Evolutionary conservation across 2,797 vertebrate species (phyloP), one percentile per base, ranked within the genome.

Genomic region (Sebastes dallii): DNA sequence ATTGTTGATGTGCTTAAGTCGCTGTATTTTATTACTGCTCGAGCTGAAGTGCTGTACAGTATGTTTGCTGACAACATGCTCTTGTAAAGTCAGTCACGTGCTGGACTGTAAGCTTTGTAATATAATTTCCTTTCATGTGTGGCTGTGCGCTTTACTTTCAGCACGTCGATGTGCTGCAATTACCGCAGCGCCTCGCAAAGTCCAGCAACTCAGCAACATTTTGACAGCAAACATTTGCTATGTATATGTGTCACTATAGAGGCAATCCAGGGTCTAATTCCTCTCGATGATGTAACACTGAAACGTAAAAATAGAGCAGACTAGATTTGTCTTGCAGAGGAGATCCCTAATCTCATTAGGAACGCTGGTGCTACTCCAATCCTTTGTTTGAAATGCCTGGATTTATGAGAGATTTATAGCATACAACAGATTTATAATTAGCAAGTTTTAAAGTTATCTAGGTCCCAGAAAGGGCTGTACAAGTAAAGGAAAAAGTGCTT

Each of bases 331-430:
- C 80, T 84, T 85, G 69, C 77, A 80, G 77, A 82, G 34, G 73
- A 86, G 64, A 84, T 81, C 59, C 73, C 75, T 86, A 86, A 92
- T 90, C 84, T 84, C 72, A 84, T 89, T 84, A 88, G 64, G 54
- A 84, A 85, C 52, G 66, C 82, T 85, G 88, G 66, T 70, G 81
- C 79, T 75, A 14, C 76, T 84, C 73, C 78, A 89, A 75, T 76
- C 78, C 80, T 86, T 89, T 88, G 77, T 88, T 91, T 87, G 78
- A 86, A 77, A 75, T 79, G 73, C 60, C 62, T 77, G 81, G 84
- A 85, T 87, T 88, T 83, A 75, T 27, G 18, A 58, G 75, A 81
- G 77, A 81, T 73, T 79, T 82, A 78, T 42, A 58, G 54, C 74
- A 85, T 81, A 52, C 68, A 77, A 75, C 69, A 65, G 9, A 79